These are phyloP conservation scores for Arctopsyche grandis DNA, from an alignment of 1,140 invertebrate species.

Conservation along the genomic window DNA sequence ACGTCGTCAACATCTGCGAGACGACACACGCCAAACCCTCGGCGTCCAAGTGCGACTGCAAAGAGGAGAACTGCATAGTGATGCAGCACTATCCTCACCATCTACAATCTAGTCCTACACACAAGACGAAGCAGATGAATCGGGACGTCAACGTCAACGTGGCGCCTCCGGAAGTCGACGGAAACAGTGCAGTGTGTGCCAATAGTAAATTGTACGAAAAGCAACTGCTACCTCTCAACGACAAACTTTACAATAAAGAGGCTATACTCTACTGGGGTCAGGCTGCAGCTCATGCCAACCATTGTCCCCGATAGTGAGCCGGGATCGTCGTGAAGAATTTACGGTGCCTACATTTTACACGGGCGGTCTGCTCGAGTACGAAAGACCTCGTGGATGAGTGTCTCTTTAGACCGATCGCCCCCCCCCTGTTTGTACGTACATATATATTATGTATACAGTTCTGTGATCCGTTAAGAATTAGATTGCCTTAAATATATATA, in stretches of 20 bases:
- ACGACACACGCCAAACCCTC: constrained; percentile 40
- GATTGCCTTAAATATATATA: constrained; percentile 16
- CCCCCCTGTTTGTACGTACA: too few species aligned
- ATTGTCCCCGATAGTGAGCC: constrained; percentile 47
- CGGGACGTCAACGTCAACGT: constrained; percentile 48
- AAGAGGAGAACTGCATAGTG: constrained; percentile 43
- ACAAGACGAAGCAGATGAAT: constrained; percentile 35
- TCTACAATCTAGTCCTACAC: constrained; percentile 44
- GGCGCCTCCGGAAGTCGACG: neutral
- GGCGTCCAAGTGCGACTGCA: constrained; percentile 11
- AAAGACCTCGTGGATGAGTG: too few species aligned
- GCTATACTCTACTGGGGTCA: constrained; percentile 51
- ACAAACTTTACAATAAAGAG: constrained; percentile 52
- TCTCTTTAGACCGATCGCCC: too few species aligned
- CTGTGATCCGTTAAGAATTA: constrained; percentile 17
- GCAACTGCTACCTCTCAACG: constrained; percentile 42
- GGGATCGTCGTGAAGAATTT: neutral
- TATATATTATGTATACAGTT: neutral
- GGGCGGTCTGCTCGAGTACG: too few species aligned
- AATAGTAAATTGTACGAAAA: constrained; percentile 45
- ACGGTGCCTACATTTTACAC: constrained; percentile 34
- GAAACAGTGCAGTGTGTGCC: neutral
- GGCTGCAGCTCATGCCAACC: constrained; percentile 32
- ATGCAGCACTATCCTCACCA: constrained; percentile 45
- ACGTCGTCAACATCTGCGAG: constrained; percentile 25